These are phyloP conservation scores for Oreocharis arfaki DNA, from an alignment of 2,113 vertebrate genomes.

Conservation along the genomic window DNA sequence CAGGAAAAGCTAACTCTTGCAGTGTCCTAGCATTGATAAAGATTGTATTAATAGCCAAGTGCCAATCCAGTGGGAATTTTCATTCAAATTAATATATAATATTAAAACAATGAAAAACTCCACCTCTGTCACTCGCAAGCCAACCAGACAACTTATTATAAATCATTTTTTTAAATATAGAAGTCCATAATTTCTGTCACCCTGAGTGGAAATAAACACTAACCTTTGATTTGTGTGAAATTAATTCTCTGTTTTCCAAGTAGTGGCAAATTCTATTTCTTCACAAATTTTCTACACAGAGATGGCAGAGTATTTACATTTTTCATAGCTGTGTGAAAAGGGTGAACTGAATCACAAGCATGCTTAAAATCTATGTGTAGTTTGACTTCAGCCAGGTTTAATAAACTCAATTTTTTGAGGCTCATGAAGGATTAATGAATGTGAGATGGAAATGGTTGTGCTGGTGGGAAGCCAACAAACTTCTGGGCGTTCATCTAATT, in stretches of 20 bases:
- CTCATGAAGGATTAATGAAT: background rate
- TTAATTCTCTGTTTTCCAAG: background rate
- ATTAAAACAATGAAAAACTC: background rate
- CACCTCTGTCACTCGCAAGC: background rate
- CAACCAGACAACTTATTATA: background rate
- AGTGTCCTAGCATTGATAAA: constrained; percentile 15
- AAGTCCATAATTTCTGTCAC: background rate
- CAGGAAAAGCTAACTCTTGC: background rate
- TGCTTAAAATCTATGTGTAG: background rate
- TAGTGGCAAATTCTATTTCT: background rate
- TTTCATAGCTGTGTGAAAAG: background rate
- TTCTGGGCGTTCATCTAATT: background rate
- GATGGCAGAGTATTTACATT: background rate
- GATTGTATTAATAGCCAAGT: background rate
- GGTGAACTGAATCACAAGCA: background rate
- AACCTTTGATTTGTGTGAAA: background rate
- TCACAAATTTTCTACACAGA: background rate
- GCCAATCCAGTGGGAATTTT: background rate
- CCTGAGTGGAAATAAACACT: background rate
- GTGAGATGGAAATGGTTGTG: background rate
- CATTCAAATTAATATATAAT: background rate
- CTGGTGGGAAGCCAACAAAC: background rate
- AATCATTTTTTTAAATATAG: background rate
- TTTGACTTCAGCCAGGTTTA: background rate
- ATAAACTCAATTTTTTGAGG: background rate